Evolutionary conservation across 2,888 invertebrate species (phyloP).

Genomic region (Agrotis exclamationis): DNA sequence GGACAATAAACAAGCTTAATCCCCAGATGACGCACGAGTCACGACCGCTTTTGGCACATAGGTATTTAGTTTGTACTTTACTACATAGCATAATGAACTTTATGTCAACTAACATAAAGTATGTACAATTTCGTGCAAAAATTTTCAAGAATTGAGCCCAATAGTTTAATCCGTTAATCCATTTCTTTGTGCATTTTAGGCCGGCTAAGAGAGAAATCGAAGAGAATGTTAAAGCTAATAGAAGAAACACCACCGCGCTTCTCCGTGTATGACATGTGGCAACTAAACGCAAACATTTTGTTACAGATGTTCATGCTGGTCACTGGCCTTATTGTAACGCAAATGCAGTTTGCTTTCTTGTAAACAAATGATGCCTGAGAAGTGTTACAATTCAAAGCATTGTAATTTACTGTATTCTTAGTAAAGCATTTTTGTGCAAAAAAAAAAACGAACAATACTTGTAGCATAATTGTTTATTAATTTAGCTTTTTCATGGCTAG

Average conservation of each 20-base stretch:
- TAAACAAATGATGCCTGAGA: slow-evolving; percentile 40
- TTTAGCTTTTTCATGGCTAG: slow-evolving; percentile 25
- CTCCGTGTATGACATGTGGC: slow-evolving; percentile 75
- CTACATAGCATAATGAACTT: no score
- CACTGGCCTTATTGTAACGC: slow-evolving; percentile 71
- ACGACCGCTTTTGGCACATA: no score
- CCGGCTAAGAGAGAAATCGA: slow-evolving; percentile 77
- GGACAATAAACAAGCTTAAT: no score
- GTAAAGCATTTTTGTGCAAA: background rate
- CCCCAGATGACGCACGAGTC: no score
- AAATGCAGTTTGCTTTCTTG: slow-evolving; percentile 71
- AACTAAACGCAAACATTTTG: slow-evolving; percentile 68
- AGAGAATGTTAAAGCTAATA: slow-evolving; percentile 78
- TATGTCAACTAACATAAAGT: no score
- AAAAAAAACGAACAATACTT: background rate
- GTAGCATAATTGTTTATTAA: slow-evolving; percentile 19
- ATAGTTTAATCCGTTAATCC: background rate
- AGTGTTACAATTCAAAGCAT: background rate
- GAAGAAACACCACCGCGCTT: slow-evolving; percentile 76
- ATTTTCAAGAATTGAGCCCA: no score
- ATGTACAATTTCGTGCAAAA: no score
- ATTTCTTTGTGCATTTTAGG: slow-evolving; percentile 70
- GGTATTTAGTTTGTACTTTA: no score
- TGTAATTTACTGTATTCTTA: background rate
- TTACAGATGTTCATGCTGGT: slow-evolving; percentile 68